phyloP scores from a whole-genome alignment of 1,140 invertebrate genomes.

The Mercenaria mercenaria region DNA sequence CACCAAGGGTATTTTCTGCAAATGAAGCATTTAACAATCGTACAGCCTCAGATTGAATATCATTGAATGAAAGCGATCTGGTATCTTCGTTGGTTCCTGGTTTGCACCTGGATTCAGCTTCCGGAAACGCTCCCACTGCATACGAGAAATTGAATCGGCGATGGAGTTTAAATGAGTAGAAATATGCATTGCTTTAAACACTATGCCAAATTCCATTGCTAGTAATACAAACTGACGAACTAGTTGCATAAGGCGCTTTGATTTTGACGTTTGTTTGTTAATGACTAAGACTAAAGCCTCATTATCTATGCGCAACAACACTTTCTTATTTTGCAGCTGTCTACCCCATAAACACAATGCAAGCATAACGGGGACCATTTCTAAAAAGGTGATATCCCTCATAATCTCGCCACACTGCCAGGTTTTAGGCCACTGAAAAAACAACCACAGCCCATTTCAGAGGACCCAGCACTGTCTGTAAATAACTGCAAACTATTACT shows the following conservation, averaged over 20 bases:
- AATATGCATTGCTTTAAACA: constrained; percentile 59
- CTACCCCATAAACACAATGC: background rate
- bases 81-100: background rate
- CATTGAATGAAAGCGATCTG: background rate
- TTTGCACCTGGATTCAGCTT: constrained; percentile 28
- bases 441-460: background rate
- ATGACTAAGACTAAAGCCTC: background rate
- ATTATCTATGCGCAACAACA: background rate
- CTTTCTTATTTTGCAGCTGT: background rate
- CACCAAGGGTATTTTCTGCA: background rate
- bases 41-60: constrained; percentile 4
- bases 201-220: background rate
- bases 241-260: constrained; percentile 32
- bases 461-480: constrained; percentile 27
- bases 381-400: constrained; percentile 62
- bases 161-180: constrained; percentile 2
- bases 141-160: constrained; percentile 56
- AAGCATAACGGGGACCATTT: constrained; percentile 53
- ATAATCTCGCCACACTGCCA: background rate
- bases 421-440: constrained; percentile 27
- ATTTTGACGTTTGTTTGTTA: constrained; percentile 10
- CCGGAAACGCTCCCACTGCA: constrained; percentile 1
- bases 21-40: constrained; percentile 6
- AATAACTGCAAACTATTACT: constrained; percentile 18
- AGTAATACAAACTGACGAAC: background rate